Evolutionary conservation across 2,888 invertebrate genomes (phyloP).

Genomic region (Macrosoma leucophasiata): DNA sequence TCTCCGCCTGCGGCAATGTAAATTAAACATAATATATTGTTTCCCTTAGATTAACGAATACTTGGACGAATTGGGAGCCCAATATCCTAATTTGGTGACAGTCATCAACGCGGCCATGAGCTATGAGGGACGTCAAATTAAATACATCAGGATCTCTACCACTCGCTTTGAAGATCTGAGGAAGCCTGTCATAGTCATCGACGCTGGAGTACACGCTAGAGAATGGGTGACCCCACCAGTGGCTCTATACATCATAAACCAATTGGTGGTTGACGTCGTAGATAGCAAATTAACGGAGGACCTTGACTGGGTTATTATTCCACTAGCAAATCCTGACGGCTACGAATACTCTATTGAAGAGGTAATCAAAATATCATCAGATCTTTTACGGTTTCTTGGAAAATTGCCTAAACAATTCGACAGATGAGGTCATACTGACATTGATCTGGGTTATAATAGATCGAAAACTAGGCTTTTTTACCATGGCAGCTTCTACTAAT

Average conservation of each 20-base stretch:
- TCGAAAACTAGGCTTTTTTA: neutral
- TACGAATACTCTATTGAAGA: conserved; percentile 77
- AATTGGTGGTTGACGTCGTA: conserved; percentile 75
- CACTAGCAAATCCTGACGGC: conserved; percentile 84
- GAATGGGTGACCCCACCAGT: conserved; percentile 85
- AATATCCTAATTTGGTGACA: conserved; percentile 65
- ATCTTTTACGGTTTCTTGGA: too few relatives aligned
- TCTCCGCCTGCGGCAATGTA: too few relatives aligned
- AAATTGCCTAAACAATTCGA: too few relatives aligned
- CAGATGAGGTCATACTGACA: too few relatives aligned
- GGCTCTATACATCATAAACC: conserved; percentile 79
- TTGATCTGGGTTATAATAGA: conserved; percentile 1
- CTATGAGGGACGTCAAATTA: conserved; percentile 76
- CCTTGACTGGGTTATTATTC: conserved; percentile 81
- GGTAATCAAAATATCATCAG: conserved; percentile 44
- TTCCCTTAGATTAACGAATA: conserved; percentile 70
- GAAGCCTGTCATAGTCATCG: conserved; percentile 77
- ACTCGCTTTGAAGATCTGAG: conserved; percentile 52
- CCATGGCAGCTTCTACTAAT: neutral
- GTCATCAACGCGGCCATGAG: conserved; percentile 74
- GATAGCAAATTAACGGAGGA: conserved; percentile 66
- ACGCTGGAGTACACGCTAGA: conserved; percentile 79
- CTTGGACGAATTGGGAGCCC: conserved; percentile 50
- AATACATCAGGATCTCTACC: conserved; percentile 76
- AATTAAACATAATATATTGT: conserved; percentile 2